Conservation (phyloP, 2,797 vertebrate genomes). For the Enteromius radiatus region DNA sequence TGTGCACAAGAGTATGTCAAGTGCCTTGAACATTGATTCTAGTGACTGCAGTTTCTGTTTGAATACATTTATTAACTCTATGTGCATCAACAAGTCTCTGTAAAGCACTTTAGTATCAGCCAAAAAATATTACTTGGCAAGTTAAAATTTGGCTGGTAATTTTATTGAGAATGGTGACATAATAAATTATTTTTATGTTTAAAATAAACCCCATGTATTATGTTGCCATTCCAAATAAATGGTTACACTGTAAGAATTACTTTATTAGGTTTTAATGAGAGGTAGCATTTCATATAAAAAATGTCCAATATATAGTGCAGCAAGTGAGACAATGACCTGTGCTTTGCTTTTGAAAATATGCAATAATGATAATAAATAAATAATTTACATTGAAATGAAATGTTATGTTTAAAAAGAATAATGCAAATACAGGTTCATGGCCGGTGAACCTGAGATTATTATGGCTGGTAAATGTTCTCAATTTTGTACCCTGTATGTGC, state of each 20-base stretch:
- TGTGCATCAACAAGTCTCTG: neutral
- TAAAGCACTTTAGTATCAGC: neutral
- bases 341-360: neutral
- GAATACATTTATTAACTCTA: neutral
- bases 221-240: neutral
- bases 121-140: conserved; percentile 1
- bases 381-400: neutral
- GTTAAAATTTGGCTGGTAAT: neutral
- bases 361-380: neutral
- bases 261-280: conserved; percentile 3
- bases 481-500: neutral
- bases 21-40: neutral
- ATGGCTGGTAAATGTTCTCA: conserved; percentile 3
- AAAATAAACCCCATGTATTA: neutral
- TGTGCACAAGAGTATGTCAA: neutral
- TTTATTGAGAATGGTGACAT: neutral
- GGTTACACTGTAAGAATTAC: neutral
- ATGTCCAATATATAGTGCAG: neutral
- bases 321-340: neutral
- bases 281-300: neutral
- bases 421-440: conserved; percentile 12
- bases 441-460: neutral
- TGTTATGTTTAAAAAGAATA: neutral
- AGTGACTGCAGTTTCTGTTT: neutral
- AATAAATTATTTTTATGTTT: neutral